phyloP scores from a whole-genome alignment of 2,797 vertebrate genomes.

The Eleutherodactylus coqui region DNA sequence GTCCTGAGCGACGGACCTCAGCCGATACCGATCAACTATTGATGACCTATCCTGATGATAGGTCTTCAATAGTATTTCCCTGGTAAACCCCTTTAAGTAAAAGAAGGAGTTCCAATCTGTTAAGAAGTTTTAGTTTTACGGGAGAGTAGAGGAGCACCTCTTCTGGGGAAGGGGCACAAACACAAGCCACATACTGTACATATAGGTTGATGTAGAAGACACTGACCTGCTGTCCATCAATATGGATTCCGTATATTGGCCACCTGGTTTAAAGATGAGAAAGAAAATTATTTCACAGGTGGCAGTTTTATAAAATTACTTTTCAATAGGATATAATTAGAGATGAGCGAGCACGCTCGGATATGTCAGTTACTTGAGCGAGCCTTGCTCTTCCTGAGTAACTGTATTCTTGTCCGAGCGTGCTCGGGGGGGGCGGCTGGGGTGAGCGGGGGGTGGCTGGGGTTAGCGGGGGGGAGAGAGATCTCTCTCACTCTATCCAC shows the following conservation, averaged over 20 bases:
- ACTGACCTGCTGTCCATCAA: neutral
- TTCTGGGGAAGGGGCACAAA: neutral
- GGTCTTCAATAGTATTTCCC: no score
- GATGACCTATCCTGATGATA: no score
- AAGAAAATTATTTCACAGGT: neutral
- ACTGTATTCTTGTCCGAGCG: no score
- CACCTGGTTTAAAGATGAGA: neutral
- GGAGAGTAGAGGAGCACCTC: neutral
- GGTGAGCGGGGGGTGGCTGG: no score
- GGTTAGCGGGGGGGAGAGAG: no score
- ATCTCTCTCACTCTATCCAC: no score
- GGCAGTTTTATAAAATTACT: neutral
- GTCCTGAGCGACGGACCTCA: no score
- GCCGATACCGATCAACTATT: no score
- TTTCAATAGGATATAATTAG: neutral
- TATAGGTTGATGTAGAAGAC: neutral
- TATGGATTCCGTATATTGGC: neutral
- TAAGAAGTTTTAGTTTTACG: neutral
- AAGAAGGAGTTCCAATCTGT: neutral
- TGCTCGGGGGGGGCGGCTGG: no score
- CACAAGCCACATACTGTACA: neutral
- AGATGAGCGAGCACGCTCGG: no score
- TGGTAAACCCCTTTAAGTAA: neutral
- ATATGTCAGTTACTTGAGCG: no score
- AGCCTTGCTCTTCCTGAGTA: no score